Percentiles rank a stretch among this genome's conserved stretches.
phyloP scores from a whole-genome alignment of 2,113 vertebrate species.

The Panurus biarmicus region DNA sequence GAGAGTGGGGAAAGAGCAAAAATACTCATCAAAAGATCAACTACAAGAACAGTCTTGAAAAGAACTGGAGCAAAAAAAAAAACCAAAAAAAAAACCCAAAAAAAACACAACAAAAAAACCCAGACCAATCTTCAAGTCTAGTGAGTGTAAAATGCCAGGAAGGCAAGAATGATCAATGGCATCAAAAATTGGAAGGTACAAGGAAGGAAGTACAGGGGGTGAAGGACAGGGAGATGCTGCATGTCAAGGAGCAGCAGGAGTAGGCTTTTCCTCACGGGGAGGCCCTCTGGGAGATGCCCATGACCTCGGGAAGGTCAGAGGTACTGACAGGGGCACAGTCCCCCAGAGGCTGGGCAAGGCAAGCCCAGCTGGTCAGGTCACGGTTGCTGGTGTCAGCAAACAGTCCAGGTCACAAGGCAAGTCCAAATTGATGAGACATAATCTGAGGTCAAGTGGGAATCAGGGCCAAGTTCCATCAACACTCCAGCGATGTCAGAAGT shows the following conservation, averaged over 20 bases:
- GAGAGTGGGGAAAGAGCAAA: background rate
- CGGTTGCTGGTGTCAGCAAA: background rate
- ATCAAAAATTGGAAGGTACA: background rate
- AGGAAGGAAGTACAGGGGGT: background rate
- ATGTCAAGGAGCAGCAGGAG: background rate
- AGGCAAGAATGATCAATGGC: background rate
- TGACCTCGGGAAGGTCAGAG: rapidly evolving
- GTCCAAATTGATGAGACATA: background rate
- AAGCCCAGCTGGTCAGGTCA: background rate
- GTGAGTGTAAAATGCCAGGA: background rate
- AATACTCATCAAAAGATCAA: background rate
- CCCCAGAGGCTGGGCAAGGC: background rate
- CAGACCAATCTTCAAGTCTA: background rate
- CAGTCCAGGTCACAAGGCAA: no score
- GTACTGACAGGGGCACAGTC: background rate
- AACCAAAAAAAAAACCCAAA: rapidly evolving
- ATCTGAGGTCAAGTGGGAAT: background rate
- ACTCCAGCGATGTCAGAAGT: rapidly evolving
- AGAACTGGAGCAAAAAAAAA: background rate
- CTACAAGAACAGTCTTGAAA: background rate
- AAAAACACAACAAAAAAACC: no score
- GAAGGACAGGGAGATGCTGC: background rate
- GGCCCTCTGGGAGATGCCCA: background rate
- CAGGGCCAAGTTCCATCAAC: background rate
- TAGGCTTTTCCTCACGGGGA: background rate